Evolutionary conservation across 2,888 invertebrate species (phyloP), one percentile per base, ranked within the genome.

Genomic region (Aleiodes testaceus): DNA sequence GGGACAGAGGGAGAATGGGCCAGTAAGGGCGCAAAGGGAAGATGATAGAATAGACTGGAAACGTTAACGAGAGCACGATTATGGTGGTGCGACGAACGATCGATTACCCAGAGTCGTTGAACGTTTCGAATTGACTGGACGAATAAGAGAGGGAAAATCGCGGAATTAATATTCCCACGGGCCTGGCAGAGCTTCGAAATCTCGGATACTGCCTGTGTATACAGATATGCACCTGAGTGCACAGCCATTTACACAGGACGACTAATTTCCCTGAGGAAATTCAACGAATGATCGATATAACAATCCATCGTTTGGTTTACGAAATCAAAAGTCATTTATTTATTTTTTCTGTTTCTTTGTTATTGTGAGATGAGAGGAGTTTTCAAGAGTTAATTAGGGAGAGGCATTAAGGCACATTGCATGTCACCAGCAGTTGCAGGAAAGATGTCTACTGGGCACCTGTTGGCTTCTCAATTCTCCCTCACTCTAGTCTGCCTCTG

Each of bases 211-310:
- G 36, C 36, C 36, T 36, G n/a, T 59, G 11, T 59, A 59, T 14
- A 59, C 16, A 59, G 59, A 59, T 36, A 53, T 52, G 52, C 20
- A 36, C 59, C 59, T 59, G 59, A 14, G 59, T 42, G 59, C 59
- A 59, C 42, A 69, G 50, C 68, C 66, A 61, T 69, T 70, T 63
- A 53, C 68, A 55, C 79, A 77, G 79, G 77, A 75, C 81, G 78
- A 77, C 82, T 84, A 84, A 84, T 84, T 84, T 84, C 83, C 84
- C 83, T 78, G 80, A 84, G 83, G 84, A 84, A 84, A 84, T 83
- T 84, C 79, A 78, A 79, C 78, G 77, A 83, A 80, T 59, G 59
- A 59, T 82, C 80, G 81, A 70, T 66, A 70, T 70, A 66, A 70
- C 59, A 61, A 66, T 59, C 61, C 70, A 66, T 59, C 70, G 59